Evolutionary conservation across 92 coral and sea anemone genomes (phyloP).

Genomic region (Diadumene lineata): DNA sequence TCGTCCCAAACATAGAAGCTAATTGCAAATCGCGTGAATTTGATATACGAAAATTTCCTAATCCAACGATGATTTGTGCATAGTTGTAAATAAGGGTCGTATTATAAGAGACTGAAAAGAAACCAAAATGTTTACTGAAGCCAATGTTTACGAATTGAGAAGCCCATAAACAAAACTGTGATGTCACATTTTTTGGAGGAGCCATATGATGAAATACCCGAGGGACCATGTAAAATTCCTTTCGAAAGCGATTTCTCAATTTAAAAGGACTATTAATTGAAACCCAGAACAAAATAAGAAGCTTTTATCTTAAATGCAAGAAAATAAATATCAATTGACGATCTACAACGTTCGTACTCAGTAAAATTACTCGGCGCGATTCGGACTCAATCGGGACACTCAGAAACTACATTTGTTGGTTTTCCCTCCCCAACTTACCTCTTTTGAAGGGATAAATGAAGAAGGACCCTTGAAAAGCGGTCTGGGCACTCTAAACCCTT

Average conservation of each 20-base stretch:
- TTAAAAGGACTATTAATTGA: no score
- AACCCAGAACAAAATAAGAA: neutral
- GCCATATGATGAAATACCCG: slow-evolving; percentile 2
- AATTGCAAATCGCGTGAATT: no score
- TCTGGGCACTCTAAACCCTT: slow-evolving; percentile 79
- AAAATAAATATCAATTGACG: neutral
- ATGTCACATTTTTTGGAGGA: neutral
- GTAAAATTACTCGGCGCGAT: slow-evolving; percentile 17
- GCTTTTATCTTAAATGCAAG: neutral
- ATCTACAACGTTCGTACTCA: no score
- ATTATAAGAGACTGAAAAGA: slow-evolving; percentile 3
- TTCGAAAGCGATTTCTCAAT: neutral
- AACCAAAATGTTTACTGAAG: neutral
- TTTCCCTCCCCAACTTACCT: slow-evolving; percentile 68
- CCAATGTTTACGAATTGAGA: neutral
- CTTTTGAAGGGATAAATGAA: slow-evolving; percentile 84
- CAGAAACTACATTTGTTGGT: neutral
- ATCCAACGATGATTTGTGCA: no score
- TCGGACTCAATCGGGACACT: neutral
- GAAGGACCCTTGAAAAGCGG: slow-evolving; percentile 81
- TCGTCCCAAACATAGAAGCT: no score
- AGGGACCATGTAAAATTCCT: neutral
- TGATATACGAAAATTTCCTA: no score
- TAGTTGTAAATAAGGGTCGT: no score
- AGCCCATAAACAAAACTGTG: neutral